Percentiles rank a stretch among this genome's conserved stretches.
Evolutionary conservation across 1,140 invertebrate species (phyloP).

Genomic region (Drosophila obscura): DNA sequence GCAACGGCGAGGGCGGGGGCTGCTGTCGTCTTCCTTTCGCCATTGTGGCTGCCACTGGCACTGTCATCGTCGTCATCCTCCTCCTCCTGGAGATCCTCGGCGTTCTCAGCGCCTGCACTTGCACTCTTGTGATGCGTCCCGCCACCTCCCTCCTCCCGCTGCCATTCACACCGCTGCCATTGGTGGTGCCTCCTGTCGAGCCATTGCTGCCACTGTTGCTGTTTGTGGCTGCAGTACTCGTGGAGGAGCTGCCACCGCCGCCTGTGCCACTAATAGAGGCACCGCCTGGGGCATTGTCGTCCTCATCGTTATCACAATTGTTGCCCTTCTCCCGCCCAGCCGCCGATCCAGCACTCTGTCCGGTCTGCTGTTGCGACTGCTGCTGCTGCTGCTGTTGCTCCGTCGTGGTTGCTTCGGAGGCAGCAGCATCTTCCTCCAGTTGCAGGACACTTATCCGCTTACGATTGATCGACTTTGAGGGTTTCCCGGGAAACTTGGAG

Average conservation of each 20-base stretch:
- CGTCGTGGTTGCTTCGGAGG: constrained; percentile 10
- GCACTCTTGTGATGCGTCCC: constrained; percentile 51
- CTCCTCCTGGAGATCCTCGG: constrained; percentile 13
- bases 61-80: constrained; percentile 55
- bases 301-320: constrained; percentile 80
- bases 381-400: constrained; percentile 2
- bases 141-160: constrained; percentile 3
- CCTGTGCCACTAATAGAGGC: constrained; percentile 27
- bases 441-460: constrained; percentile 91
- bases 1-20: background rate
- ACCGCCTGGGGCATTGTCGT: constrained; percentile 70
- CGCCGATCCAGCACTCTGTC: constrained; percentile 50
- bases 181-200: constrained; percentile 52
- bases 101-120: constrained; percentile 26
- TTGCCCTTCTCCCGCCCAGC: constrained; percentile 66
- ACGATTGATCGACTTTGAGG: constrained; percentile 92
- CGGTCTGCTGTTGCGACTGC: constrained; percentile 29
- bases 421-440: constrained; percentile 84
- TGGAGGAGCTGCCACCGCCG: constrained; percentile 9
- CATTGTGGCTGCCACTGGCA: constrained; percentile 13
- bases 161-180: constrained; percentile 66
- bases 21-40: constrained; percentile 37
- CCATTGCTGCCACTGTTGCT: constrained; percentile 18
- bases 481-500: constrained; percentile 92
- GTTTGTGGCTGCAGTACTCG: constrained; percentile 5